A percentile compares a stretch with the other conserved stretches of the same genome.
phyloP scores from a whole-genome alignment of 2,113 vertebrate species.

The Acrocephalus kingi region DNA sequence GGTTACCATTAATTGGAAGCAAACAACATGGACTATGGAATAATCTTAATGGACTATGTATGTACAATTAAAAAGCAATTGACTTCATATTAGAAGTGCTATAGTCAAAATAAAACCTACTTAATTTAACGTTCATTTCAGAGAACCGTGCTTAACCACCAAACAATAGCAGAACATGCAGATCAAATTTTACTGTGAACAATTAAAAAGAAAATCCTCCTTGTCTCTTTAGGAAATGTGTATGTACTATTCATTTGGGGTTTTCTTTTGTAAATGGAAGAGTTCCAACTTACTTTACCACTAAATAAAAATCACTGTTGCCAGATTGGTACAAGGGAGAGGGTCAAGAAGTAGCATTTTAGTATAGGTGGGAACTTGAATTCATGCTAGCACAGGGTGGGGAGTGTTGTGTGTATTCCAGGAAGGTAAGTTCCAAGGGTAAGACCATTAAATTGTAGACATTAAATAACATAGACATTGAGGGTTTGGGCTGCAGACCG shows the following conservation, averaged over 20 bases:
- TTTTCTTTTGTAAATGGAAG: not conserved
- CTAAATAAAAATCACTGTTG: conserved; percentile 70
- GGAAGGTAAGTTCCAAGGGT: conserved; percentile 78
- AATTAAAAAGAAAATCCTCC: conserved; percentile 21
- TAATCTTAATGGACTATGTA: conserved; percentile 26
- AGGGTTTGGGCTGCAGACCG: conserved; percentile 76
- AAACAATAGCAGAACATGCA: conserved; percentile 74
- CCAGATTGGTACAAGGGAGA: conserved; percentile 85
- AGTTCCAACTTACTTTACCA: conserved; percentile 16
- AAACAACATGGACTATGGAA: conserved; percentile 60
- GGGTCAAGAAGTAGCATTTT: conserved; percentile 78
- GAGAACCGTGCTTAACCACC: conserved; percentile 72
- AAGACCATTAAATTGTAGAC: conserved; percentile 71
- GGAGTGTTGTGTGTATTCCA: conserved; percentile 63
- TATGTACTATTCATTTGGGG: not conserved
- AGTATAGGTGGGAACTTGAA: conserved; percentile 79
- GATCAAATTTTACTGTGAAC: conserved; percentile 42
- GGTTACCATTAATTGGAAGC: conserved; percentile 64
- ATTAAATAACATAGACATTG: conserved; percentile 71
- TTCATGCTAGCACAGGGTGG: conserved; percentile 78
- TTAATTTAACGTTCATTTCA: conserved; percentile 61
- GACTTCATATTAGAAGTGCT: conserved; percentile 22
- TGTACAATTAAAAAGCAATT: conserved; percentile 36
- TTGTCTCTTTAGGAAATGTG: conserved; percentile 41
- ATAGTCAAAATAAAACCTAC: conserved; percentile 17